These are phyloP conservation scores for Philopotamus ludificatus DNA, from an alignment of 1,140 invertebrate genomes.

Conservation along the genomic window DNA sequence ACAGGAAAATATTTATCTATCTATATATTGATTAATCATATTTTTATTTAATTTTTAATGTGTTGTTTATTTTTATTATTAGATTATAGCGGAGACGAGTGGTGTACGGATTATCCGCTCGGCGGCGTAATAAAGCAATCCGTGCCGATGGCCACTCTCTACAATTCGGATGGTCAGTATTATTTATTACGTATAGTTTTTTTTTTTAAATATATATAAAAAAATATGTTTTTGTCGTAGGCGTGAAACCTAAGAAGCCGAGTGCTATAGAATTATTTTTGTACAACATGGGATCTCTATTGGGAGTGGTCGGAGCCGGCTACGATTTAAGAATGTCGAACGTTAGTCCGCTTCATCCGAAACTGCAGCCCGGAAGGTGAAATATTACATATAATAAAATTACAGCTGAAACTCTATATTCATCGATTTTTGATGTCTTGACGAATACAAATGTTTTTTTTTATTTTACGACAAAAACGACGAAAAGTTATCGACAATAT, in stretches of 20 bases:
- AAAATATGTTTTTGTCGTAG: conserved; percentile 42
- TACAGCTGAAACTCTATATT: no score
- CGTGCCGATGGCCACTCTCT: conserved; percentile 74
- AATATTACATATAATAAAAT: no score
- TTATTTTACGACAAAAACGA: no score
- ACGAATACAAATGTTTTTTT: no score
- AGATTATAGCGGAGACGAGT: conserved; percentile 64
- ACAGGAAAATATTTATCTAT: no score
- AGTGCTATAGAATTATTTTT: conserved; percentile 80
- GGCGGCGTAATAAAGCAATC: conserved; percentile 54
- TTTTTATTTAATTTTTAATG: conserved; percentile 3
- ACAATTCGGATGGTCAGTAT: conserved; percentile 63
- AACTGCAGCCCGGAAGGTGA: conserved; percentile 66
- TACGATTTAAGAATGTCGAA: conserved; percentile 89
- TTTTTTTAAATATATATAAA: neutral
- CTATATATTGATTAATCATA: no score
- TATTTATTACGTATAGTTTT: neutral
- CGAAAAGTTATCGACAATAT: no score
- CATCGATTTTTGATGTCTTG: no score
- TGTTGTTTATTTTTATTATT: conserved; percentile 48
- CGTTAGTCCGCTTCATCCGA: conserved; percentile 79
- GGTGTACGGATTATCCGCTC: conserved; percentile 64
- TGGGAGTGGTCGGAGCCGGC: conserved; percentile 85
- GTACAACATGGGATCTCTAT: conserved; percentile 86
- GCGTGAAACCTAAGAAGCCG: conserved; percentile 64